Conservation (phyloP, 2,888 invertebrate species). For the Diachrysia chrysitis region DNA sequence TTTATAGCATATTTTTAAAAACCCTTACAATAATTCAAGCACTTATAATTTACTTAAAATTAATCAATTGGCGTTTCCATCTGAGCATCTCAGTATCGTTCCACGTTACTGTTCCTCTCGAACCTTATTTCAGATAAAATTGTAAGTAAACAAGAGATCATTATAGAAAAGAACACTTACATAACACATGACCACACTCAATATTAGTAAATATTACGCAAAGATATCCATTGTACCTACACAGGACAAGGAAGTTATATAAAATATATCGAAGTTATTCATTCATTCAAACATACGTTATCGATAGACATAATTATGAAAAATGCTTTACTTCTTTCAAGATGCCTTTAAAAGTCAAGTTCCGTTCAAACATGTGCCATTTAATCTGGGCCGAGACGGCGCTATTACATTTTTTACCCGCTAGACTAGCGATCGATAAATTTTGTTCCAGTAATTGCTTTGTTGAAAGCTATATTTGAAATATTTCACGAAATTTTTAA, state of each 20-base stretch:
- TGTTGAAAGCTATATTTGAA: conserved; percentile 33
- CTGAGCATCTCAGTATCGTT: conserved; percentile 78
- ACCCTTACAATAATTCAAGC: conserved; percentile 81
- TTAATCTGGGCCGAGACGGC: conserved; percentile 17
- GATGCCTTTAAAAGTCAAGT: conserved; percentile 65
- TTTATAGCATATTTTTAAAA: conserved; percentile 75
- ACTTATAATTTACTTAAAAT: conserved; percentile 81
- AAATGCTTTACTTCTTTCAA: conserved; percentile 64
- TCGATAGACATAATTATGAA: conserved; percentile 61
- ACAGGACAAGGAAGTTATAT: conserved; percentile 70
- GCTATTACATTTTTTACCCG: conserved; percentile 27
- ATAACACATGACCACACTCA: conserved; percentile 81
- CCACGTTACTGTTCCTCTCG: conserved; percentile 58
- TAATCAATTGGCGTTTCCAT: conserved; percentile 84
- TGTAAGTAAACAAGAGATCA: conserved; percentile 87
- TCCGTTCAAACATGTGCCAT: conserved; percentile 27
- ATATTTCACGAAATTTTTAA: conserved; percentile 35
- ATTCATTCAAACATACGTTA: conserved; percentile 79
- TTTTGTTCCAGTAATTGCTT: conserved; percentile 32
- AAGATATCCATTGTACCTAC: conserved; percentile 72
- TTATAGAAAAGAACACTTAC: conserved; percentile 73
- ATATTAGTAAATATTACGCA: conserved; percentile 72
- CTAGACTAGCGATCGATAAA: conserved; percentile 36
- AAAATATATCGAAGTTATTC: conserved; percentile 72
- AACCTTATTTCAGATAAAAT: conserved; percentile 84